Evolutionary conservation across 2,797 vertebrate genomes (phyloP).

Genomic region (Menidia menidia): DNA sequence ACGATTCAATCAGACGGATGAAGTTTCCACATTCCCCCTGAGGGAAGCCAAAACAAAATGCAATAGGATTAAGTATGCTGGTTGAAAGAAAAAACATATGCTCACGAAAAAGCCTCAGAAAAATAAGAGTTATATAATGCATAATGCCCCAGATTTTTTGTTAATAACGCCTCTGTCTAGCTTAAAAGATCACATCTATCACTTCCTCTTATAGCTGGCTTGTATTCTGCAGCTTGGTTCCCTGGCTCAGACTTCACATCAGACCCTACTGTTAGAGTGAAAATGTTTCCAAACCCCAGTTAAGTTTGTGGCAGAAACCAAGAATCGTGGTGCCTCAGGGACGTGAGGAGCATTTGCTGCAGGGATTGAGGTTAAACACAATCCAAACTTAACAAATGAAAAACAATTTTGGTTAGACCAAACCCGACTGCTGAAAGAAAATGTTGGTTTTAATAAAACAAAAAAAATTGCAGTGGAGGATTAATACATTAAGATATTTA

Average conservation of each 20-base stretch:
- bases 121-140: conserved; percentile 44
- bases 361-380: conserved; percentile 44
- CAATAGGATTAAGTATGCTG: conserved; percentile 29
- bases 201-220: conserved; percentile 51
- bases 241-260: conserved; percentile 41
- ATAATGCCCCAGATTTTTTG: conserved; percentile 42
- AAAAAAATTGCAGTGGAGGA: neutral
- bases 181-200: conserved; percentile 55
- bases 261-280: conserved; percentile 61
- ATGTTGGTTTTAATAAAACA: conserved; percentile 5
- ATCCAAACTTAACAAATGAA: conserved; percentile 46
- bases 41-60: conserved; percentile 47
- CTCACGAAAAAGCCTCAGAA: conserved; percentile 29
- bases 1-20: conserved; percentile 97
- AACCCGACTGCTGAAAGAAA: conserved; percentile 37
- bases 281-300: conserved; percentile 69
- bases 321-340: conserved; percentile 52
- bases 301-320: conserved; percentile 56
- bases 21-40: conserved; percentile 99
- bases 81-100: neutral
- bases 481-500: neutral
- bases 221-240: conserved; percentile 52
- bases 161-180: conserved; percentile 53
- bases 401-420: conserved; percentile 49
- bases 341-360: conserved; percentile 40